phyloP scores from a whole-genome alignment of 2,797 vertebrate genomes.

The Pampus argenteus region DNA sequence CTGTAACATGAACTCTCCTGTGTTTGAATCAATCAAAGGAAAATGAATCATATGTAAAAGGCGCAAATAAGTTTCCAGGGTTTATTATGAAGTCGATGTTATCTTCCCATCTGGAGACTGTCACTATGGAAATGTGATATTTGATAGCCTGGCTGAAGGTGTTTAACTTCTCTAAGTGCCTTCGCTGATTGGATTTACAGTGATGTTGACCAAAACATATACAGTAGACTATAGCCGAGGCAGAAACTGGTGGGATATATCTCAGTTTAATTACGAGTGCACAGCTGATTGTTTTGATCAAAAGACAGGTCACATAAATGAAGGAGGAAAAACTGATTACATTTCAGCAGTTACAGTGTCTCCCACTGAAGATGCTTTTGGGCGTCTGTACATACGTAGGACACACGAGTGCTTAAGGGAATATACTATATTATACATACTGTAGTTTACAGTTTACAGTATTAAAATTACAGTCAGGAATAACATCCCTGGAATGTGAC shows the following conservation, averaged over 20 bases:
- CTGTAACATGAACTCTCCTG: not conserved
- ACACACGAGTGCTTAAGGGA: constrained; percentile 65
- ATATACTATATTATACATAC: constrained; percentile 53
- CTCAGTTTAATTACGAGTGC: constrained; percentile 73
- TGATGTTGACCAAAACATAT: constrained; percentile 7
- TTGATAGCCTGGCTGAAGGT: constrained; percentile 17
- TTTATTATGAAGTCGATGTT: not conserved
- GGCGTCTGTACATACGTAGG: constrained; percentile 52
- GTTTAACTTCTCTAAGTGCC: not conserved
- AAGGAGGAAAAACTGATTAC: constrained; percentile 38
- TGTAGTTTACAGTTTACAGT: constrained; percentile 65
- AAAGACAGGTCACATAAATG: constrained; percentile 46
- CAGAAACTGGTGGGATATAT: constrained; percentile 26
- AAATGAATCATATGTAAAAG: not conserved
- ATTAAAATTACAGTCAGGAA: constrained; percentile 46
- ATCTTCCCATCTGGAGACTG: not conserved
- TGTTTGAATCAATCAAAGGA: not conserved
- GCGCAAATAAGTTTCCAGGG: not conserved
- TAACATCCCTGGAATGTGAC: constrained; percentile 33
- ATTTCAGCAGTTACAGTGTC: constrained; percentile 56
- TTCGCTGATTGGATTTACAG: constrained; percentile 14
- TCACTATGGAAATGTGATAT: constrained; percentile 55
- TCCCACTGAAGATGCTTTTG: constrained; percentile 33
- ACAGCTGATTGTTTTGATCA: constrained; percentile 59
- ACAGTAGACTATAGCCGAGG: constrained; percentile 9